A percentile compares a stretch with the other conserved stretches of the same genome.
Conservation (phyloP, 2,888 invertebrate species). For the Eutolmus rufibarbis region DNA sequence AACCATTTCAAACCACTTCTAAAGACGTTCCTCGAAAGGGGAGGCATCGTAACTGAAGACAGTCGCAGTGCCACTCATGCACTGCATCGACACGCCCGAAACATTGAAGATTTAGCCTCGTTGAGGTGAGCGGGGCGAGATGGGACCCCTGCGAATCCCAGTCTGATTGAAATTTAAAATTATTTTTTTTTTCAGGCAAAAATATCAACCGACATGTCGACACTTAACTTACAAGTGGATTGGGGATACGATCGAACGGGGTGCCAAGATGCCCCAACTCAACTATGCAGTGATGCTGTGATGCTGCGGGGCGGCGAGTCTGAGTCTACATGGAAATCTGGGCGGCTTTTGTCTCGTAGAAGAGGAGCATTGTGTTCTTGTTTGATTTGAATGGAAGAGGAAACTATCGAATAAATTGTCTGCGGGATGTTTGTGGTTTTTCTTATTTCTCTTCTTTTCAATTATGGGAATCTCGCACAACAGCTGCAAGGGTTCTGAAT, state of each 20-base stretch:
- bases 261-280: constrained; percentile 44
- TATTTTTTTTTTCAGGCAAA: constrained; percentile 51
- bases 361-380: background rate
- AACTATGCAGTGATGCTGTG: constrained; percentile 45
- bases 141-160: background rate
- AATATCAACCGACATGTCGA: constrained; percentile 54
- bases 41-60: constrained; percentile 54
- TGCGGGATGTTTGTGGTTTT: background rate
- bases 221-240: constrained; percentile 58
- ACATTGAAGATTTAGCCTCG: constrained; percentile 40
- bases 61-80: constrained; percentile 52
- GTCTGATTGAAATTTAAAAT: constrained; percentile 21
- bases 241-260: constrained; percentile 52
- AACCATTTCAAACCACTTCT: background rate
- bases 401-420: constrained; percentile 12
- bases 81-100: constrained; percentile 45
- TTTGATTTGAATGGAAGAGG: background rate
- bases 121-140: constrained; percentile 45
- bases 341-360: background rate
- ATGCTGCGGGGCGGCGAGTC: background rate
- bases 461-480: background rate
- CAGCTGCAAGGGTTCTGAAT: background rate
- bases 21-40: constrained; percentile 46
- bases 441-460: background rate
- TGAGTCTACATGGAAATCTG: background rate